Conservation (phyloP, 2,113 vertebrate genomes). For the Sporophila hypoxantha region DNA sequence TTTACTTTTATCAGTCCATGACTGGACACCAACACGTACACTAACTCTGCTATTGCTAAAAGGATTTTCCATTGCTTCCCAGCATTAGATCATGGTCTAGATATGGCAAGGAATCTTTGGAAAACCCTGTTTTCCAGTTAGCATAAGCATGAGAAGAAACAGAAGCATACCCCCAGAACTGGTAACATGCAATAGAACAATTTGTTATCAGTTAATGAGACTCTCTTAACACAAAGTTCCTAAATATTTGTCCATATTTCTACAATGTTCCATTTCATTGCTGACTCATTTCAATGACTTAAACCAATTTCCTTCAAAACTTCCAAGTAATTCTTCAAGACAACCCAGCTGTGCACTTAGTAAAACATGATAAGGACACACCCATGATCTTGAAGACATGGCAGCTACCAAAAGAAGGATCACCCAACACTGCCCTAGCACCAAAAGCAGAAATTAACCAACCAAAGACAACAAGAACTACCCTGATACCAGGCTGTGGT, state of each 20-base stretch:
- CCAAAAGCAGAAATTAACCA: not conserved
- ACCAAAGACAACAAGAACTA: not conserved
- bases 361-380: not conserved
- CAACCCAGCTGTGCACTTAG: not conserved
- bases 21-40: not conserved
- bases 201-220: slow-evolving; percentile 29
- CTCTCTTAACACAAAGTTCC: not conserved
- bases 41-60: not conserved
- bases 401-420: not conserved
- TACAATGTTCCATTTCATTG: not conserved
- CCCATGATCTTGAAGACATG: not conserved
- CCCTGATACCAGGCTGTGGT: not conserved
- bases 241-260: slow-evolving; percentile 22
- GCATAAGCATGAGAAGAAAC: not conserved
- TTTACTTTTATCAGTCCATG: not conserved
- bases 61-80: not conserved
- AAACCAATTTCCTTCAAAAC: not conserved
- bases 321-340: not conserved
- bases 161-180: not conserved
- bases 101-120: not conserved
- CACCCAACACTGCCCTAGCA: not conserved
- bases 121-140: not conserved
- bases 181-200: not conserved
- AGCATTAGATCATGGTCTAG: slow-evolving; percentile 18
- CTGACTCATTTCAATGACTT: slow-evolving; percentile 13